Percentiles rank a stretch among this genome's conserved stretches.
Conservation (phyloP, 2,888 invertebrate genomes). For the Muschampia plurimacula region DNA sequence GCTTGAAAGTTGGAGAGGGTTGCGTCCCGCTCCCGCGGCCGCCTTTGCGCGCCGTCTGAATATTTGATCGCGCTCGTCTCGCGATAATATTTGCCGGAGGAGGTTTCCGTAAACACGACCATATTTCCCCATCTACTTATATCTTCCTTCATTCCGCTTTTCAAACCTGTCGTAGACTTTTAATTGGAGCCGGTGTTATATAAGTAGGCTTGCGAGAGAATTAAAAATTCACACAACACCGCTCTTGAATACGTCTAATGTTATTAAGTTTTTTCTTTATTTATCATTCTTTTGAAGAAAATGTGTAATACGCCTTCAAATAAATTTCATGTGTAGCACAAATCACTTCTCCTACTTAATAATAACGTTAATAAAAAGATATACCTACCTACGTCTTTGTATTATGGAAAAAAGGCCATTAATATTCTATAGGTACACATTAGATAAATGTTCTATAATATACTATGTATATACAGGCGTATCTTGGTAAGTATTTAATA, state of each 20-base stretch:
- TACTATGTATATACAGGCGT: background rate
- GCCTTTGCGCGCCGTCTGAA: slow-evolving; percentile 76
- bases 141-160: slow-evolving; percentile 75
- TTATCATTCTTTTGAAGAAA: slow-evolving; percentile 71
- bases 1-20: slow-evolving; percentile 88
- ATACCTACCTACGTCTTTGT: background rate
- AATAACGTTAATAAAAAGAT: background rate
- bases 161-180: slow-evolving; percentile 80
- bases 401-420: background rate
- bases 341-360: slow-evolving; percentile 1
- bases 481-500: no score
- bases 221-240: slow-evolving; percentile 80
- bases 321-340: slow-evolving; percentile 21
- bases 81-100: slow-evolving; percentile 85
- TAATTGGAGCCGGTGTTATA: slow-evolving; percentile 80
- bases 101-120: slow-evolving; percentile 83
- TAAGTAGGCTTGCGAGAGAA: slow-evolving; percentile 82
- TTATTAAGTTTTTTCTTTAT: slow-evolving; percentile 74
- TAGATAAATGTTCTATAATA: background rate
- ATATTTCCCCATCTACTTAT: slow-evolving; percentile 79
- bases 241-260: slow-evolving; percentile 76
- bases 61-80: slow-evolving; percentile 84
- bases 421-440: background rate
- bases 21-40: slow-evolving; percentile 73
- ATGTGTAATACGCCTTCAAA: slow-evolving; percentile 68